phyloP scores from a whole-genome alignment of 1,140 invertebrate genomes.

The Drosophila varians region DNA sequence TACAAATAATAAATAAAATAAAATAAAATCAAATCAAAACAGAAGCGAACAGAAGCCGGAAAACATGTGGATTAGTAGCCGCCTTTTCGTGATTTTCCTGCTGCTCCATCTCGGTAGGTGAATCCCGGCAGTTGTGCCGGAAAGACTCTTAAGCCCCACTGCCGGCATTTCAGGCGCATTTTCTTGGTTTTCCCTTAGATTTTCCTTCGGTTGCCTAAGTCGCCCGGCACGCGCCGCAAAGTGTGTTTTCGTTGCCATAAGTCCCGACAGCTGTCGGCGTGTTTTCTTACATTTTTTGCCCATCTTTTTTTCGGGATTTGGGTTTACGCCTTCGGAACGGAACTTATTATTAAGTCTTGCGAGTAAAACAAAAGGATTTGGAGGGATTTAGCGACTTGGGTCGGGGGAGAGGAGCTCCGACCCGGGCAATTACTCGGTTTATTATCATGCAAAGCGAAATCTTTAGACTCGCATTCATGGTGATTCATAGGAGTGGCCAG shows the following conservation, averaged over 20 bases:
- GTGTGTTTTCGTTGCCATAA: slow-evolving; percentile 38
- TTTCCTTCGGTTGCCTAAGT: slow-evolving; percentile 34
- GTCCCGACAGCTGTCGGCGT: slow-evolving; percentile 73
- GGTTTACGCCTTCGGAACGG: slow-evolving; percentile 44
- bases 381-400: slow-evolving; percentile 56
- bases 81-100: slow-evolving; percentile 77
- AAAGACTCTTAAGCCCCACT: slow-evolving; percentile 57
- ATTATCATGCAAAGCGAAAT: slow-evolving; percentile 44
- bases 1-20: slow-evolving; percentile 35
- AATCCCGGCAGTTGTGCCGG: slow-evolving; percentile 8
- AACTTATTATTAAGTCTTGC: slow-evolving; percentile 67
- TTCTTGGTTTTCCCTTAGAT: slow-evolving; percentile 17
- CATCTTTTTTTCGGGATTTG: slow-evolving; percentile 1
- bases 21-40: no score
- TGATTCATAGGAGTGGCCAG: slow-evolving; percentile 35
- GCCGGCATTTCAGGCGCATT: slow-evolving; percentile 42
- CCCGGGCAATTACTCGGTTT: slow-evolving; percentile 37
- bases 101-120: slow-evolving; percentile 76
- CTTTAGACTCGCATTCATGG: slow-evolving; percentile 35
- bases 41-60: slow-evolving; percentile 67
- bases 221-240: slow-evolving; percentile 18
- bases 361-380: slow-evolving; percentile 64
- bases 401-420: neutral
- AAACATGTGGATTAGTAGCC: slow-evolving; percentile 81
- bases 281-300: slow-evolving; percentile 27